Percentiles rank a stretch among this genome's conserved stretches.
Conservation (phyloP, 92 coral and sea anemone genomes). For the Isaurus tuberculatus region DNA sequence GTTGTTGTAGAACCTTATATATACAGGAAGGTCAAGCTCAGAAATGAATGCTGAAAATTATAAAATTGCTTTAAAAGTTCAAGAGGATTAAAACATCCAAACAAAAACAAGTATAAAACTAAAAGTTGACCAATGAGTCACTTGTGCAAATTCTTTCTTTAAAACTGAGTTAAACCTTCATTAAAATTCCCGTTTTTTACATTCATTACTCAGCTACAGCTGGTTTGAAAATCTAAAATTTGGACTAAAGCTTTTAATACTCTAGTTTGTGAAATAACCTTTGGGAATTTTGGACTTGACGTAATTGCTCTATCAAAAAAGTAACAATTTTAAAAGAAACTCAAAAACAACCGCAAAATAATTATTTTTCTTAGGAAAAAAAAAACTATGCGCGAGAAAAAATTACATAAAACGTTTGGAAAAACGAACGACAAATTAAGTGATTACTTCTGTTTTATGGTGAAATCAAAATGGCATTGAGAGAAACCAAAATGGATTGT, state of each 20-base stretch:
- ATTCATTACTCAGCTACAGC: neutral
- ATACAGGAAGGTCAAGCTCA: neutral
- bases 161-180: conserved; percentile 4
- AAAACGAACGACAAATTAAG: conserved; percentile 39
- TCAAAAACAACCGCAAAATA: neutral
- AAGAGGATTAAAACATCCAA: conserved; percentile 5
- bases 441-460: conserved; percentile 21
- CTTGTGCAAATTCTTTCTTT: neutral
- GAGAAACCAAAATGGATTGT: conserved; percentile 22
- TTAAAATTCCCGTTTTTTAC: neutral
- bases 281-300: neutral
- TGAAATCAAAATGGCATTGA: conserved; percentile 18
- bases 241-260: neutral
- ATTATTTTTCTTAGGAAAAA: neutral
- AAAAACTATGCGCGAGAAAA: neutral
- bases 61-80: conserved; percentile 4
- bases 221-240: conserved; percentile 3
- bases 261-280: neutral
- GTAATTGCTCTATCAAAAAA: neutral
- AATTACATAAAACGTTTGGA: conserved; percentile 37
- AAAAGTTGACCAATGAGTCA: neutral
- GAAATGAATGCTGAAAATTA: conserved; percentile 8
- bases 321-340: neutral
- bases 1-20: neutral
- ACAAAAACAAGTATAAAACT: neutral